These are phyloP conservation scores for Charadrius vociferus DNA, from an alignment of 2,113 vertebrate species.

Conservation along the genomic window DNA sequence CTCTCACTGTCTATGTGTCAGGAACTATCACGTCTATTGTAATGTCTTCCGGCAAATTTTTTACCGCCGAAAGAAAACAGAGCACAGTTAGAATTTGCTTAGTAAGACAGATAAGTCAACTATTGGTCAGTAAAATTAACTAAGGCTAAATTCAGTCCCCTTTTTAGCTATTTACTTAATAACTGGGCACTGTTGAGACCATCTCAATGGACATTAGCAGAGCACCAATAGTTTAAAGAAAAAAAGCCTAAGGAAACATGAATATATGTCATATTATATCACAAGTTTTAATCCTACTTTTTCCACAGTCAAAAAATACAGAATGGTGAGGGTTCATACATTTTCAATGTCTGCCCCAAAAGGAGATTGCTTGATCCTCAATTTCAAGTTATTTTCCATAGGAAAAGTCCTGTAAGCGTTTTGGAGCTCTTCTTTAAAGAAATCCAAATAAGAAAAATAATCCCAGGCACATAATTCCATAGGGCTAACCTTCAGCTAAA, in stretches of 20 bases:
- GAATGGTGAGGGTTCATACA: neutral
- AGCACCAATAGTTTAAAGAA: neutral
- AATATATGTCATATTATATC: neutral
- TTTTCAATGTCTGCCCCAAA: neutral
- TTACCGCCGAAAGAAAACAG: neutral
- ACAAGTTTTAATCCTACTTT: neutral
- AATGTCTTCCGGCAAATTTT: neutral
- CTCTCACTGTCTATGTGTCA: neutral
- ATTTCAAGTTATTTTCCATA: neutral
- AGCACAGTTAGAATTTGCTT: neutral
- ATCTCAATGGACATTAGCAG: neutral
- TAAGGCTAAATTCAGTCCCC: neutral
- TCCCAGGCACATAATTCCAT: neutral
- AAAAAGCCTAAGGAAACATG: neutral
- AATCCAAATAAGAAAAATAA: neutral
- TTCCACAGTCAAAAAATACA: neutral
- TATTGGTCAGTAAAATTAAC: neutral
- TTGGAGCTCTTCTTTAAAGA: neutral
- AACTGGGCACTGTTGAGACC: neutral
- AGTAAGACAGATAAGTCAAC: fast-evolving
- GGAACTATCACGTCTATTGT: neutral
- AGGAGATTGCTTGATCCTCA: neutral
- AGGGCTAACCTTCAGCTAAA: neutral
- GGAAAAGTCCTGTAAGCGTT: neutral
- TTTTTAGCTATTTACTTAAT: neutral